A percentile compares a stretch with the other conserved stretches of the same genome.
These are phyloP conservation scores for Prochilodus magdalenae DNA, from an alignment of 2,113 vertebrate species.

Conservation along the genomic window DNA sequence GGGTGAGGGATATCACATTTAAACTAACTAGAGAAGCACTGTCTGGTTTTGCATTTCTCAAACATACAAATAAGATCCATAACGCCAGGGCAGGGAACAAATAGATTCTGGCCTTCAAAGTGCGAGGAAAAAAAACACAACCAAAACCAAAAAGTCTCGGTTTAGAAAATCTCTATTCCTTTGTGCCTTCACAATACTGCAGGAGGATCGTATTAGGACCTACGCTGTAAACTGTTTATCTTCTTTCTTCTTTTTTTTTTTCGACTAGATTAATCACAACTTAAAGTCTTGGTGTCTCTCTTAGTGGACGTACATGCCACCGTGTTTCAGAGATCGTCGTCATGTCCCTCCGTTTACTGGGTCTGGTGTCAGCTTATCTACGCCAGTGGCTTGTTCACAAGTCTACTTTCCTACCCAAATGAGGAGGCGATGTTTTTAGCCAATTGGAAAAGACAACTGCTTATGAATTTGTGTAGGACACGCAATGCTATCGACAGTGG, in stretches of 20 bases:
- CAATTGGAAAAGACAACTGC: constrained; percentile 20
- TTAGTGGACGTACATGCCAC: constrained; percentile 48
- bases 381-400: not conserved
- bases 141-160: constrained; percentile 61
- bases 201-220: constrained; percentile 55
- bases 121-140: constrained; percentile 55
- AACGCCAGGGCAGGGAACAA: constrained; percentile 53
- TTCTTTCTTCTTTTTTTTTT: constrained; percentile 28
- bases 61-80: constrained; percentile 72
- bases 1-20: constrained; percentile 65
- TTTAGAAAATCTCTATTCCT: constrained; percentile 53
- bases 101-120: constrained; percentile 58
- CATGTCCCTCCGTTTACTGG: constrained; percentile 44
- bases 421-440: constrained; percentile 23
- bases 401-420: constrained; percentile 15
- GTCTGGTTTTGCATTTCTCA: constrained; percentile 71
- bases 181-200: constrained; percentile 66
- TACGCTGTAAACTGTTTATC: constrained; percentile 16
- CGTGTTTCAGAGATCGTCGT: constrained; percentile 48
- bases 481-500: not conserved
- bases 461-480: constrained; percentile 1
- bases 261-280: constrained; percentile 54
- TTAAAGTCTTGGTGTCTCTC: too few species aligned
- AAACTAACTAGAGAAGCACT: constrained; percentile 70
- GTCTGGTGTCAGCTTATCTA: constrained; percentile 26